Evolutionary conservation across 2,888 invertebrate species (phyloP), one percentile per base, ranked within the genome.

Genomic region (Fragum fragum): DNA sequence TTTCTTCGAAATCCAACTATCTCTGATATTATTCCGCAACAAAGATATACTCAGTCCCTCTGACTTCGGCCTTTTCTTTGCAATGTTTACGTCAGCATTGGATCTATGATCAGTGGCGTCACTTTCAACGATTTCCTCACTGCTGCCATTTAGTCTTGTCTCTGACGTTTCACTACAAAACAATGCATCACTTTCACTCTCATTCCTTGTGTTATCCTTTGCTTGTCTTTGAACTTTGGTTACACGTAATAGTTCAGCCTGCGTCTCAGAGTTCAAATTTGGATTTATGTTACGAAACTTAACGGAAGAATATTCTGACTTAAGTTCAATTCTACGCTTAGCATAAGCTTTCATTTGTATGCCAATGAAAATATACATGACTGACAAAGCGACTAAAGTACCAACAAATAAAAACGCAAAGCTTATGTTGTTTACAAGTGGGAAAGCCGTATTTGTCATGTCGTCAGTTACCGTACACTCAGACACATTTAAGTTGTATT

Each of bases 381-480:
- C 63, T 9, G 79, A 69, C 14, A 89, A 79, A 18, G 73, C 36
- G n/a, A 69, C 66, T 2, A 86, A 57, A 1, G 76, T 77, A 9
- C 79, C 78, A 7, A 86, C 26, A 75, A 89, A 89, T 23, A 87
- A 53, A 1, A 82, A 21, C 0, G 77, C 68, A 61, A 81, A 83
- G 7, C 73, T n/a, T 16, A 82, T 73, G 63, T 85, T 86, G 66
- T 88, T 87, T 6, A 88, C 23, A 0, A 86, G 39, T 1, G 89
- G 88, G 55, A 81, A 87, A 6, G 66, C n/a, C 0, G 88, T 87
- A 18, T 78, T 63, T 26, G 79, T 68, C 76, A 80, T 85, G 0
- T 66, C 68, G 28, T 88, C 87, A 14, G 84, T 81, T 6, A 85
- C 85, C 5, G 88, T 86, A 73, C 91, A 91, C 52, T 88, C 85